A percentile compares a stretch with the other conserved stretches of the same genome.
These are phyloP conservation scores for Liodrosophila aerea DNA, from an alignment of 2,888 invertebrate species.

Conservation along the genomic window DNA sequence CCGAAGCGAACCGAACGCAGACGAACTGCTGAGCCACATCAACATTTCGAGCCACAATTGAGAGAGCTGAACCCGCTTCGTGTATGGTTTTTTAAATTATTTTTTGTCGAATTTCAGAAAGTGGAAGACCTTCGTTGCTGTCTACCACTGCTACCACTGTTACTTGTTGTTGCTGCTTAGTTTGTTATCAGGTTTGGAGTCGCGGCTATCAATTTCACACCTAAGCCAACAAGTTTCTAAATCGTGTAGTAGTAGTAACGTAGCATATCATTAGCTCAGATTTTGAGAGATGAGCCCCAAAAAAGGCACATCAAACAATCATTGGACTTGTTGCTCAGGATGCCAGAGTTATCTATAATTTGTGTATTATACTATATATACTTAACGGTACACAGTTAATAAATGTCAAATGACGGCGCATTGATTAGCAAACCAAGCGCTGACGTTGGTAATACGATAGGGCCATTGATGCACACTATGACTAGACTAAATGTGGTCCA, in stretches of 20 bases:
- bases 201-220: constrained; percentile 73
- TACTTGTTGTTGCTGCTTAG: constrained; percentile 60
- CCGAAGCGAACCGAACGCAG: too few relatives aligned
- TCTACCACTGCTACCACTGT: constrained; percentile 24
- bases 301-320: constrained; percentile 15
- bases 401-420: constrained; percentile 38
- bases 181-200: constrained; percentile 65
- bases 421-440: constrained; percentile 47
- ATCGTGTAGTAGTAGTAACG: constrained; percentile 13
- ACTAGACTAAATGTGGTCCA: constrained; percentile 39
- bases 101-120: constrained; percentile 74
- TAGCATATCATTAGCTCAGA: constrained; percentile 30
- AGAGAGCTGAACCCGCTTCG: constrained; percentile 41
- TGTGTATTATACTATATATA: too few relatives aligned
- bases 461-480: constrained; percentile 39
- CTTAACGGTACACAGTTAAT: constrained; percentile 8
- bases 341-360: not conserved
- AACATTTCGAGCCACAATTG: constrained; percentile 39
- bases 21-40: constrained; percentile 35
- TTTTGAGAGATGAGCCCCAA: not conserved
- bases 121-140: constrained; percentile 74
- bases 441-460: constrained; percentile 49
- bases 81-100: constrained; percentile 32
- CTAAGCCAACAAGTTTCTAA: constrained; percentile 60
- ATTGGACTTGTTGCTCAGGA: constrained; percentile 12